A percentile compares a stretch with the other conserved stretches of the same genome.
Conservation (phyloP, 2,113 vertebrate genomes). For the Rhagologus leucostigma region DNA sequence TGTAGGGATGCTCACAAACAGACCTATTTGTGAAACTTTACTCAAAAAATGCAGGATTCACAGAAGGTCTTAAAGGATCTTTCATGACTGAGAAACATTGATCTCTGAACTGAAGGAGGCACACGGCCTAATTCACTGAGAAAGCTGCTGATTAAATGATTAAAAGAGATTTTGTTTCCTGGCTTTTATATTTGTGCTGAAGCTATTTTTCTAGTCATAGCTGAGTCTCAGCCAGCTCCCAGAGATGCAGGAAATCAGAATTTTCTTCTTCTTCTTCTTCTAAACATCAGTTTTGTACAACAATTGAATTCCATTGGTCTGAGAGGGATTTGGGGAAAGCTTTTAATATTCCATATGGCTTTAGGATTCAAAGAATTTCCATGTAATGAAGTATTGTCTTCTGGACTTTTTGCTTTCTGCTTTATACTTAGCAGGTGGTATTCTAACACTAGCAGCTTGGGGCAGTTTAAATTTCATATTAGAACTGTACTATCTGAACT, state of each 20-base stretch:
- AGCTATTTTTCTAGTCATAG: neutral
- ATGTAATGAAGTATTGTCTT: constrained; percentile 54
- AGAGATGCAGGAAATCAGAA: neutral
- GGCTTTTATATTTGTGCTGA: neutral
- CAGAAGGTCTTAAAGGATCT: neutral
- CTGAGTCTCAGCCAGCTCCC: neutral
- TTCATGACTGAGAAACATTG: neutral
- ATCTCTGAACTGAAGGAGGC: neutral
- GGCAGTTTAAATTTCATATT: constrained; percentile 52
- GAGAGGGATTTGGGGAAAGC: constrained; percentile 15
- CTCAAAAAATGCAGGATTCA: neutral
- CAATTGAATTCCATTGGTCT: constrained; percentile 12
- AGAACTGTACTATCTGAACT: constrained; percentile 16
- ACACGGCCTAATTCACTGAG: neutral
- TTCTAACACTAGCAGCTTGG: constrained; percentile 39
- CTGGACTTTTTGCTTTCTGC: constrained; percentile 45
- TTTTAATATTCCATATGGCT: constrained; percentile 42
- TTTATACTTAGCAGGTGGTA: constrained; percentile 59
- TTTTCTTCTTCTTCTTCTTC: neutral
- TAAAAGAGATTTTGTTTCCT: neutral
- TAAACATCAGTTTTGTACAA: neutral
- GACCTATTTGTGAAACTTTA: neutral
- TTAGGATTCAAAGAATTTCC: constrained; percentile 52
- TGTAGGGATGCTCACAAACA: neutral
- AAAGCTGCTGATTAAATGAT: neutral